phyloP scores from a whole-genome alignment of 2,797 vertebrate species.

The Trichosurus vulpecula region DNA sequence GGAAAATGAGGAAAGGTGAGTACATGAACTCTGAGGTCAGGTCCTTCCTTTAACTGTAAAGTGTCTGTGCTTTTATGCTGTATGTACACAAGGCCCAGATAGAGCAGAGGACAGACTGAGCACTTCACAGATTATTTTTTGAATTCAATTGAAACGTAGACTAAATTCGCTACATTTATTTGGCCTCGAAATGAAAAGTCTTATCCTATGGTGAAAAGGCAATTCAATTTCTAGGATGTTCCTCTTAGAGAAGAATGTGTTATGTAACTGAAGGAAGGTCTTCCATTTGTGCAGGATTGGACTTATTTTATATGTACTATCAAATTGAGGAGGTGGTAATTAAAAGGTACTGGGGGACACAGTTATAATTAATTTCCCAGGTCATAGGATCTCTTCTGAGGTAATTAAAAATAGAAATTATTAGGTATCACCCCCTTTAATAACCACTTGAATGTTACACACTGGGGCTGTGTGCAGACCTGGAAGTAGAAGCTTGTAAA shows the following conservation, averaged over 20 bases:
- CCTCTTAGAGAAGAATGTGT: too few species aligned
- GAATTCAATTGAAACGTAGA: background rate
- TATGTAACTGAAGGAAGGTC: background rate
- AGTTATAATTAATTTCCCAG: background rate
- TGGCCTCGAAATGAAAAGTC: background rate
- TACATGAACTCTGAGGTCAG: background rate
- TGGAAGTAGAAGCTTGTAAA: background rate
- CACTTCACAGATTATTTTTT: background rate
- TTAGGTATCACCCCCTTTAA: background rate
- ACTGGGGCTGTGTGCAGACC: constrained; percentile 2
- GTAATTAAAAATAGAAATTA: background rate
- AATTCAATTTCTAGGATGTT: background rate
- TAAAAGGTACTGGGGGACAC: background rate
- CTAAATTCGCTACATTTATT: background rate
- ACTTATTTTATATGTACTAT: background rate
- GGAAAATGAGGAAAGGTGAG: background rate
- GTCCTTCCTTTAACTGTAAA: background rate
- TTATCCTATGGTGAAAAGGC: background rate
- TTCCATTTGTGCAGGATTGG: background rate
- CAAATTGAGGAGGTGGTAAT: background rate
- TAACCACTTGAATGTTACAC: background rate
- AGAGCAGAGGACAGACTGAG: background rate
- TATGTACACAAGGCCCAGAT: background rate
- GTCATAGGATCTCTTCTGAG: background rate
- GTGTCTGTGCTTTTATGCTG: background rate